Conservation (phyloP, 2,113 vertebrate species). For the Poecilia latipinna region DNA sequence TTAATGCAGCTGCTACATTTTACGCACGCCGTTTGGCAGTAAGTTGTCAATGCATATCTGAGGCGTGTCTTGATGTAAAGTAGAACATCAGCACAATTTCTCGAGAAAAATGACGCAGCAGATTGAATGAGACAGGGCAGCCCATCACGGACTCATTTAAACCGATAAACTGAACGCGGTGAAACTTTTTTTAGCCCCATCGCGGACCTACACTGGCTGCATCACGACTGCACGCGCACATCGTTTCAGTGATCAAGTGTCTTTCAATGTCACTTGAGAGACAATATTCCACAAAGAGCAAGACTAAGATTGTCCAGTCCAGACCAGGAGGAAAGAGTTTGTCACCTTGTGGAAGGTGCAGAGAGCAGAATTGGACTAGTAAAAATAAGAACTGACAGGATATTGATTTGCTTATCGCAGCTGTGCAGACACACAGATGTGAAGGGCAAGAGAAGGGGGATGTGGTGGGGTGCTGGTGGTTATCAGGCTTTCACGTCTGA, state of each 20-base stretch:
- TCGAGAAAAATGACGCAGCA: slow-evolving; percentile 21
- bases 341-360: slow-evolving; percentile 83
- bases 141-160: slow-evolving; percentile 27
- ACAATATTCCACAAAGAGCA: slow-evolving; percentile 69
- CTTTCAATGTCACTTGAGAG: slow-evolving; percentile 57
- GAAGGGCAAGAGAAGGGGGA: slow-evolving; percentile 74
- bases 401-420: slow-evolving; percentile 87
- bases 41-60: neutral
- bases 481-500: slow-evolving; percentile 82
- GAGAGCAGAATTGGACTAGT: slow-evolving; percentile 81
- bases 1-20: neutral
- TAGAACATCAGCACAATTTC: slow-evolving; percentile 10
- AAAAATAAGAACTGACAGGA: slow-evolving; percentile 87
- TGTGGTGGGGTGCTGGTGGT: slow-evolving; percentile 69
- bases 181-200: slow-evolving; percentile 22
- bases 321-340: slow-evolving; percentile 73
- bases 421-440: slow-evolving; percentile 83
- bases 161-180: slow-evolving; percentile 33
- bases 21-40: neutral
- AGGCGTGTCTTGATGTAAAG: neutral
- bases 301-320: slow-evolving; percentile 71
- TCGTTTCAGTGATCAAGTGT: slow-evolving; percentile 49
- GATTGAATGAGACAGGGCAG: slow-evolving; percentile 17
- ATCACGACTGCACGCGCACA: slow-evolving; percentile 40
- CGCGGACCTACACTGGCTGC: slow-evolving; percentile 24